A percentile compares a stretch with the other conserved stretches of the same genome.
These are phyloP conservation scores for Rhincodon typus DNA, from an alignment of 2,797 vertebrate genomes.

Conservation along the genomic window DNA sequence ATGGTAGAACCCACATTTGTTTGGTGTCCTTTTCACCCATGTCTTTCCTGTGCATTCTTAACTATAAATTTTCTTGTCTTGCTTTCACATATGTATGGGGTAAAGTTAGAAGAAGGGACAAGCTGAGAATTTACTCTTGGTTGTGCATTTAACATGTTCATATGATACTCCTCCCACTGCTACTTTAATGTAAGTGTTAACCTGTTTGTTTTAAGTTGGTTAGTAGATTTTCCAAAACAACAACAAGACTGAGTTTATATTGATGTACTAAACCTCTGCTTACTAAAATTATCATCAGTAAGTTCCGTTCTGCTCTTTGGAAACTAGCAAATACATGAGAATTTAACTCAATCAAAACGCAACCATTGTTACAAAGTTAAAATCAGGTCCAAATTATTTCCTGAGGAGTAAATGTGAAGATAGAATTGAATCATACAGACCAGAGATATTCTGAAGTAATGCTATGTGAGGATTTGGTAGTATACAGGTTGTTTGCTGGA, in stretches of 20 bases:
- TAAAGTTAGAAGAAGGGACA: neutral
- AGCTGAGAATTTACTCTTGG: neutral
- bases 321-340: neutral
- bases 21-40: neutral
- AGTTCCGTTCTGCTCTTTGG: neutral
- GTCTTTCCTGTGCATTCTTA: neutral
- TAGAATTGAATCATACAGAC: neutral
- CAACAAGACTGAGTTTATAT: neutral
- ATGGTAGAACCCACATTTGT: neutral
- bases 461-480: neutral
- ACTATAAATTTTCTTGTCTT: neutral
- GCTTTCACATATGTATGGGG: neutral
- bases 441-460: neutral
- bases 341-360: neutral
- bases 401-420: neutral
- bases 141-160: neutral
- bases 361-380: neutral
- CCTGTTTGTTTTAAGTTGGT: neutral
- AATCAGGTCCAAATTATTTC: neutral
- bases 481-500: neutral
- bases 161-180: neutral
- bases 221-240: neutral
- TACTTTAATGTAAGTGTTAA: neutral
- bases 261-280: neutral
- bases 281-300: neutral